Conservation (phyloP, 2,797 vertebrate genomes). For the Acanthopagrus latus region DNA sequence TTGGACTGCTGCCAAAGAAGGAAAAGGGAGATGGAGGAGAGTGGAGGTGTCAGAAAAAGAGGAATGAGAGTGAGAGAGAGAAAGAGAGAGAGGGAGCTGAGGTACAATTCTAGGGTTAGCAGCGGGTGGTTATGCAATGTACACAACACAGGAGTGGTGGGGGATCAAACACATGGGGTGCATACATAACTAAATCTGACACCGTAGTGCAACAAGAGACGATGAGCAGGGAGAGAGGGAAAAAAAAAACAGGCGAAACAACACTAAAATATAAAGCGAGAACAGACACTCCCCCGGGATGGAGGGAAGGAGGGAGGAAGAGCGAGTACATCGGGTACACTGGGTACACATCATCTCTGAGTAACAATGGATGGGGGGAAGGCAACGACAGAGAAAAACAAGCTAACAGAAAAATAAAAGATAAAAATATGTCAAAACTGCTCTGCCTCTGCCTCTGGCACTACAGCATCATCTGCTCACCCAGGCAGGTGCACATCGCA, state of each 20-base stretch:
- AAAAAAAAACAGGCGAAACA: constrained; percentile 18
- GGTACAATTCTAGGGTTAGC: constrained; percentile 58
- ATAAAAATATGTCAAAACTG: constrained; percentile 23
- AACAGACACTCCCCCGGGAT: constrained; percentile 53
- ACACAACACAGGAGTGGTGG: constrained; percentile 64
- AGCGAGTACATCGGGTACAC: constrained; percentile 41
- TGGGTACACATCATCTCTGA: constrained; percentile 53
- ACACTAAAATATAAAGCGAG: constrained; percentile 54
- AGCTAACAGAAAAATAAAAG: constrained; percentile 20
- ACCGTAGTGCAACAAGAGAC: constrained; percentile 55
- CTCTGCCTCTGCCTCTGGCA: constrained; percentile 50
- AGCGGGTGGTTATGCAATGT: constrained; percentile 77
- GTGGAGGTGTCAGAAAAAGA: constrained; percentile 38
- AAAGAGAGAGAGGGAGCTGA: constrained; percentile 35
- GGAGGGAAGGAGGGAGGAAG: constrained; percentile 36
- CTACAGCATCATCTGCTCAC: constrained; percentile 59
- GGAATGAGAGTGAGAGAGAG: constrained; percentile 24
- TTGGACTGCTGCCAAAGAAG: constrained; percentile 59
- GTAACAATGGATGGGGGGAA: constrained; percentile 34
- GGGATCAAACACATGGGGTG: constrained; percentile 73
- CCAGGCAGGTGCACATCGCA: constrained; percentile 63
- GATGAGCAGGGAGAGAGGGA: constrained; percentile 26
- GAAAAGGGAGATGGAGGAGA: constrained; percentile 29
- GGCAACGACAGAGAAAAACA: constrained; percentile 32
- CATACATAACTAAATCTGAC: constrained; percentile 72